Conservation (phyloP, 1,140 invertebrate genomes). For the Danaus melanippus region DNA sequence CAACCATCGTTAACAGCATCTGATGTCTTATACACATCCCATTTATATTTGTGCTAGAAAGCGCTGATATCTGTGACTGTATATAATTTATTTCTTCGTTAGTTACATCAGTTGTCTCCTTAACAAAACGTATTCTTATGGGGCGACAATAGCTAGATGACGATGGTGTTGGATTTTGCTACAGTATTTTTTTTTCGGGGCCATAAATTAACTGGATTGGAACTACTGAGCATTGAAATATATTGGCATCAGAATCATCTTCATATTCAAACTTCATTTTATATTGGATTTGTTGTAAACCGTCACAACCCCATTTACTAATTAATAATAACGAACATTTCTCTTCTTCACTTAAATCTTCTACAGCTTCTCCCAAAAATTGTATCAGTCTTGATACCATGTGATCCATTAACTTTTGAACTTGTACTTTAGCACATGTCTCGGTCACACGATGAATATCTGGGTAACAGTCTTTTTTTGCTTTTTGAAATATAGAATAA, state of each 20-base stretch:
- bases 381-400: no score
- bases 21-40: conserved; percentile 22
- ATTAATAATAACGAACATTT: conserved; percentile 26
- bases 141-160: conserved; percentile 38
- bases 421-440: no score
- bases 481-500: no score
- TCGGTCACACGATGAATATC: no score
- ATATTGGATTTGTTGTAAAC: conserved; percentile 32
- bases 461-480: no score
- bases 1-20: conserved; percentile 48
- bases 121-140: conserved; percentile 34
- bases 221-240: conserved; percentile 27
- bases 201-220: conserved; percentile 34
- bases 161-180: conserved; percentile 37
- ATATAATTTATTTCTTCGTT: conserved; percentile 30
- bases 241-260: conserved; percentile 26
- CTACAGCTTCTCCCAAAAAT: no score
- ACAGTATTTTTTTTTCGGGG: conserved; percentile 28
- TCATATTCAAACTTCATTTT: conserved; percentile 42
- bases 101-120: conserved; percentile 32
- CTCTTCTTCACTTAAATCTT: conserved; percentile 23
- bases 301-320: conserved; percentile 39
- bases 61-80: conserved; percentile 11
- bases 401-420: no score
- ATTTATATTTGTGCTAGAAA: conserved; percentile 15